phyloP scores from a whole-genome alignment of 1,140 invertebrate genomes.

The Pararge aegeria region DNA sequence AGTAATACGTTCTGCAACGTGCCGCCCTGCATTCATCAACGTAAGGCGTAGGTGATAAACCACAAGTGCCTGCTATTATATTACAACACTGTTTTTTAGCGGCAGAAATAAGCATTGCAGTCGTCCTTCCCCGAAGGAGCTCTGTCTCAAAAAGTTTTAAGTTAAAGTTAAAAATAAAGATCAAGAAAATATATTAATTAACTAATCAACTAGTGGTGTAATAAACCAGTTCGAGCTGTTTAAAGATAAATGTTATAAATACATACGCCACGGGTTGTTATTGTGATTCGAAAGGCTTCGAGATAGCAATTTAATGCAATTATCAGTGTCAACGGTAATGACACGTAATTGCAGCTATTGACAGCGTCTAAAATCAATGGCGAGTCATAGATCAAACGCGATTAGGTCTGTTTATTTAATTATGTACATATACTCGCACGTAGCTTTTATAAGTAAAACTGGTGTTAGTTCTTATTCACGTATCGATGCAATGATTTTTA shows the following conservation, averaged over 20 bases:
- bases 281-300: conserved; percentile 4
- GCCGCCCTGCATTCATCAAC: too few species aligned
- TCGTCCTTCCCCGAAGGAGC: too few species aligned
- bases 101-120: too few species aligned
- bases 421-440: not conserved
- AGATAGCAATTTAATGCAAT: conserved; percentile 29
- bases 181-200: too few species aligned
- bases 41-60: too few species aligned
- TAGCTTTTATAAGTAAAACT: not conserved
- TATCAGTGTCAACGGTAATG: conserved; percentile 24
- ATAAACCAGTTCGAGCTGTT: not conserved
- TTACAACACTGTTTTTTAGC: too few species aligned
- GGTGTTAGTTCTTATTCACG: too few species aligned
- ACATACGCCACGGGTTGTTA: not conserved
- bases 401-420: conserved; percentile 21
- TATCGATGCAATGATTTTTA: too few species aligned
- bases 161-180: too few species aligned
- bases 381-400: conserved; percentile 27
- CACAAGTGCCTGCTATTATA: too few species aligned
- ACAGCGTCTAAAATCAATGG: conserved; percentile 32
- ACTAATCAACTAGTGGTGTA: not conserved
- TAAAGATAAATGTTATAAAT: not conserved
- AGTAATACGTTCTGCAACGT: too few species aligned
- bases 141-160: too few species aligned
- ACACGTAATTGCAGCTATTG: conserved; percentile 22